Percentiles rank a stretch among this genome's conserved stretches.
Evolutionary conservation across 2,113 vertebrate genomes (phyloP).

Genomic region (Halcyon senegalensis): DNA sequence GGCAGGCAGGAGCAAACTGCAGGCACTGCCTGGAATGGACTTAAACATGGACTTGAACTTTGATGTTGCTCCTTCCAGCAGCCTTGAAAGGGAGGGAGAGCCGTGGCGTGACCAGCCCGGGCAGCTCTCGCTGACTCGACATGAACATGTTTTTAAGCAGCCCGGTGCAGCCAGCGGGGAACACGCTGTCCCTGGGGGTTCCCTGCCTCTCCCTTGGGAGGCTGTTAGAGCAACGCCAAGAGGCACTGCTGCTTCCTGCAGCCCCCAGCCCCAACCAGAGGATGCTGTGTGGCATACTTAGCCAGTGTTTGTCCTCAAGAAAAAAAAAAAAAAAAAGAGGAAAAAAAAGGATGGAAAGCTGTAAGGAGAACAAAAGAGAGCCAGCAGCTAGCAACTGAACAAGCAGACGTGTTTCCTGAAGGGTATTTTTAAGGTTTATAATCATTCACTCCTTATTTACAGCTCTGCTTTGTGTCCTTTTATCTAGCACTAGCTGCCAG

Average conservation of each 20-base stretch:
- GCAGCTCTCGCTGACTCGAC: background rate
- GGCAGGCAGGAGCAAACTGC: background rate
- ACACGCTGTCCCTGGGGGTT: constrained; percentile 48
- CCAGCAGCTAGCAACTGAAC: background rate
- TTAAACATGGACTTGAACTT: background rate
- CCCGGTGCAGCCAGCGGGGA: background rate
- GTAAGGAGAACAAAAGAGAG: background rate
- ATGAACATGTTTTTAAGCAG: constrained; percentile 70
- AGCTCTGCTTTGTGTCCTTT: background rate
- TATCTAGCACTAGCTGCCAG: background rate
- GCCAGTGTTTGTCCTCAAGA: background rate
- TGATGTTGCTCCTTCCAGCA: background rate
- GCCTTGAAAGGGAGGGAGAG: background rate
- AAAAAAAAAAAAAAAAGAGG: too few relatives aligned
- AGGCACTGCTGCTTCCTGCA: background rate
- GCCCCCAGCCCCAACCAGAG: rapidly evolving
- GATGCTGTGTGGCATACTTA: background rate
- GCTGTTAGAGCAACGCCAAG: background rate
- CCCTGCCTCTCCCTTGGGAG: background rate
- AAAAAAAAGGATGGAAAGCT: background rate
- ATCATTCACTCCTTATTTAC: background rate
- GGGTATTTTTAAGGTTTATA: constrained; percentile 14
- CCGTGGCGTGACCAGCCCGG: background rate
- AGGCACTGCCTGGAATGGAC: background rate
- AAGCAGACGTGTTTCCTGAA: background rate